These are phyloP conservation scores for Pyrrhia umbra DNA, from an alignment of 2,888 invertebrate genomes.

Conservation along the genomic window DNA sequence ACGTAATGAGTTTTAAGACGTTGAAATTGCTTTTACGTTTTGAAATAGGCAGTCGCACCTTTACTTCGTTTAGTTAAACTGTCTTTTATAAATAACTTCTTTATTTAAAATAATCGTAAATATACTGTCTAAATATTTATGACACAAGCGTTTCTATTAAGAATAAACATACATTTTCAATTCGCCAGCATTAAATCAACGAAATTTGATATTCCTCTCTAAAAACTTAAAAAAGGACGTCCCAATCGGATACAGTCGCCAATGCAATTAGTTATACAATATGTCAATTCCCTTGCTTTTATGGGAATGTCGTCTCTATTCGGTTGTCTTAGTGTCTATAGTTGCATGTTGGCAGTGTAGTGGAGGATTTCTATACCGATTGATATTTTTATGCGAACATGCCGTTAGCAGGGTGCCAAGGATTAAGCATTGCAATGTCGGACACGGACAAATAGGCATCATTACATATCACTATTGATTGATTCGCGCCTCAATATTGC, in stretches of 20 bases:
- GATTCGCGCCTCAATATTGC: slow-evolving; percentile 70
- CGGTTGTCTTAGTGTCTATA: slow-evolving; percentile 38
- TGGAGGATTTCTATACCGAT: slow-evolving; percentile 55
- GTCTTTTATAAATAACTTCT: slow-evolving; percentile 15
- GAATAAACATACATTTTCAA: slow-evolving; percentile 6
- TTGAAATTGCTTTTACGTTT: slow-evolving; percentile 47
- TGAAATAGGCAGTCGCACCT: slow-evolving; percentile 37
- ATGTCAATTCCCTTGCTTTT: slow-evolving; percentile 43
- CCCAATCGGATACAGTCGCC: slow-evolving; percentile 57
- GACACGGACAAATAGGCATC: slow-evolving; percentile 85
- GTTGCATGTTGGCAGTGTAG: slow-evolving; percentile 26
- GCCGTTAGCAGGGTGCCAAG: slow-evolving; percentile 85
- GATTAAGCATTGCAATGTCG: slow-evolving; percentile 85
- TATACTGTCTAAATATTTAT: background rate
- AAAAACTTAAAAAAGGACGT: slow-evolving; percentile 53
- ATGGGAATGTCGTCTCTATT: slow-evolving; percentile 38
- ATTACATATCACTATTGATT: slow-evolving; percentile 84
- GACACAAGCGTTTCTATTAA: background rate
- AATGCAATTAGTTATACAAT: slow-evolving; percentile 65
- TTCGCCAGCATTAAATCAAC: slow-evolving; percentile 21
- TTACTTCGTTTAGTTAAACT: slow-evolving; percentile 26
- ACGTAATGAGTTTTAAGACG: slow-evolving; percentile 56
- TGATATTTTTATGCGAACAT: slow-evolving; percentile 83
- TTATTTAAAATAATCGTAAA: slow-evolving; percentile 2
- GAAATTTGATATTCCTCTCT: slow-evolving; percentile 50